Conservation (phyloP, 1,140 invertebrate genomes). For the Lerema accius region DNA sequence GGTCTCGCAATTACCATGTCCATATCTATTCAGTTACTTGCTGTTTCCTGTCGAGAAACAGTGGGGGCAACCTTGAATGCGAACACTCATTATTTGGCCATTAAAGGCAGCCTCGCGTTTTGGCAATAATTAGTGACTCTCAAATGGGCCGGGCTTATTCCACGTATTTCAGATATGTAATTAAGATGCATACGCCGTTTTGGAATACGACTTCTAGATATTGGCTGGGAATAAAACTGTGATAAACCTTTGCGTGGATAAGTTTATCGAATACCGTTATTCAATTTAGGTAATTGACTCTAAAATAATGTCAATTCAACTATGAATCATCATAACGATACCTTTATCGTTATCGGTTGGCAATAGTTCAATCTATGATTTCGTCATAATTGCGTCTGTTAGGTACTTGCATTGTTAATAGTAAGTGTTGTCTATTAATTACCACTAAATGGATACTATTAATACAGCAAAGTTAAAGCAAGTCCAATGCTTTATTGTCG, state of each 20-base stretch:
- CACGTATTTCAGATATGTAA: no score
- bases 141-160: no score
- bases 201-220: no score
- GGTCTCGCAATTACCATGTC: slow-evolving; percentile 74
- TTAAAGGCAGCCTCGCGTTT: slow-evolving; percentile 68
- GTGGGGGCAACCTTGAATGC: slow-evolving; percentile 64
- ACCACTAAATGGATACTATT: no score
- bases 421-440: slow-evolving; percentile 61
- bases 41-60: slow-evolving; percentile 73
- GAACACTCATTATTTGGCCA: slow-evolving; percentile 73
- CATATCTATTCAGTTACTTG: slow-evolving; percentile 74
- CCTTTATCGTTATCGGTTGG: slow-evolving; percentile 17
- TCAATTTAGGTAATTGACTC: slow-evolving; percentile 11
- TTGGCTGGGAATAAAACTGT: no score
- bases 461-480: no score
- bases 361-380: slow-evolving; percentile 33
- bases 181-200: no score
- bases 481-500: slow-evolving; percentile 53
- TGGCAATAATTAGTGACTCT: slow-evolving; percentile 60
- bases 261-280: slow-evolving; percentile 13
- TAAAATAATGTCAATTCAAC: slow-evolving; percentile 25
- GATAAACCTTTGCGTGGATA: background rate
- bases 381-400: slow-evolving; percentile 43
- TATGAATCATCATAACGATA: slow-evolving; percentile 21
- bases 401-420: slow-evolving; percentile 38